phyloP scores from a whole-genome alignment of 2,113 vertebrate genomes.

The Rhadina sibilatrix region DNA sequence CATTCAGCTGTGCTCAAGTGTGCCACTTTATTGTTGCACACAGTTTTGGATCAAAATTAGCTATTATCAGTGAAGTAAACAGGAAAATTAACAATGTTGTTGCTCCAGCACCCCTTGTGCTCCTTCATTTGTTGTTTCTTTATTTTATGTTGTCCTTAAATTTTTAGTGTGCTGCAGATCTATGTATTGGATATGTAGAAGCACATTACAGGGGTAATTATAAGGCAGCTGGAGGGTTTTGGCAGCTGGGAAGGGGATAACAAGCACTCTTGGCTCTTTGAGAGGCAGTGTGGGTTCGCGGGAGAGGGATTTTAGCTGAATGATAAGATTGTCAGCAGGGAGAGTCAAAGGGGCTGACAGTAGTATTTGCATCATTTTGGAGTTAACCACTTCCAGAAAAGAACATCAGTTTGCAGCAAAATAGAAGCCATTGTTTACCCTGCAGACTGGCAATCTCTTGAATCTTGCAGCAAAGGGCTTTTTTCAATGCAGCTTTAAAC shows the following conservation, averaged over 20 bases:
- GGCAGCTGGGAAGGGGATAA: constrained; percentile 52
- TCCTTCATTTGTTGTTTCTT: constrained; percentile 17
- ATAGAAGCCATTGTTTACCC: neutral
- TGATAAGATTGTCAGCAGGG: constrained; percentile 37
- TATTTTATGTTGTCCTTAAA: constrained; percentile 31
- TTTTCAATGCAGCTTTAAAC: neutral
- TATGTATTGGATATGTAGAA: neutral
- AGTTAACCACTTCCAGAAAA: constrained; percentile 51
- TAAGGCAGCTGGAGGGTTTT: constrained; percentile 50
- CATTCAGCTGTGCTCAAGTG: constrained; percentile 30
- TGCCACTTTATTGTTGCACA: constrained; percentile 6
- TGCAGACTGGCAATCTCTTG: neutral
- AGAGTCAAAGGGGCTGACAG: constrained; percentile 9
- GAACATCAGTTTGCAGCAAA: neutral
- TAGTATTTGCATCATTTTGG: constrained; percentile 30
- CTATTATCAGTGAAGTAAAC: constrained; percentile 25
- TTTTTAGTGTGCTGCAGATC: constrained; percentile 9
- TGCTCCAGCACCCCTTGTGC: neutral
- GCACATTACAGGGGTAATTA: constrained; percentile 40
- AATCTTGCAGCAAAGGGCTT: neutral
- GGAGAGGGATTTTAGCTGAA: constrained; percentile 34
- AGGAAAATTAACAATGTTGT: neutral
- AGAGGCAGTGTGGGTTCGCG: constrained; percentile 23
- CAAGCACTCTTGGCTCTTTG: constrained; percentile 46
- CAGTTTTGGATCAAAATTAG: constrained; percentile 8